A percentile compares a stretch with the other conserved stretches of the same genome.
Evolutionary conservation across 2,797 vertebrate species (phyloP).

Genomic region (Micropoecilia bifurca): DNA sequence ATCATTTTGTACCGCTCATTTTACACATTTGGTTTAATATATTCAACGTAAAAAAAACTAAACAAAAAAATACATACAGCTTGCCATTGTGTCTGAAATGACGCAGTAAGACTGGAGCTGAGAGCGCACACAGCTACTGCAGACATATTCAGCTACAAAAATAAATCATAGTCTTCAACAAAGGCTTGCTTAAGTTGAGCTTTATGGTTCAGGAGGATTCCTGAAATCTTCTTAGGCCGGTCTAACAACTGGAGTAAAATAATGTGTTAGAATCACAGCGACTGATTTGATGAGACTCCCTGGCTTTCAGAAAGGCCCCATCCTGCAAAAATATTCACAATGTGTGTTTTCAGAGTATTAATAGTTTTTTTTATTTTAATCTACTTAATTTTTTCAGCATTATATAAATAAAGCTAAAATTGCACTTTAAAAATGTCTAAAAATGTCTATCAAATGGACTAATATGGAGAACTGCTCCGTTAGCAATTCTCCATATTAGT

Average conservation of each 20-base stretch:
- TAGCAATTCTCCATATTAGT: too few relatives aligned
- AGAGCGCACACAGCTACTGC: not conserved
- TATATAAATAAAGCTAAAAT: not conserved
- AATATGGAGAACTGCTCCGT: too few relatives aligned
- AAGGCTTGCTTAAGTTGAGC: slow-evolving; percentile 21
- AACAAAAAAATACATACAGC: not conserved
- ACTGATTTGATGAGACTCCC: not conserved
- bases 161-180: slow-evolving; percentile 32
- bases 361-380: not conserved
- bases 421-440: too few relatives aligned
- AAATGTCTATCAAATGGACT: too few relatives aligned
- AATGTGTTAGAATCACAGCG: not conserved
- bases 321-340: not conserved
- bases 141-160: slow-evolving; percentile 21
- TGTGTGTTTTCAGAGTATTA: not conserved
- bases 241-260: slow-evolving; percentile 7
- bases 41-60: not conserved
- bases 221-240: slow-evolving; percentile 19
- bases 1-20: slow-evolving; percentile 5
- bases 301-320: not conserved
- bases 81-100: slow-evolving; percentile 8
- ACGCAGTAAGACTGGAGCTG: slow-evolving; percentile 22
- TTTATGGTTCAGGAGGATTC: slow-evolving; percentile 26
- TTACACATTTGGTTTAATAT: slow-evolving; percentile 1
- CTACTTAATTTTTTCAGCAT: not conserved